Base-by-base conservation (phyloP, 2,797 vertebrate species). In the Bradypodion pumilum region DNA sequence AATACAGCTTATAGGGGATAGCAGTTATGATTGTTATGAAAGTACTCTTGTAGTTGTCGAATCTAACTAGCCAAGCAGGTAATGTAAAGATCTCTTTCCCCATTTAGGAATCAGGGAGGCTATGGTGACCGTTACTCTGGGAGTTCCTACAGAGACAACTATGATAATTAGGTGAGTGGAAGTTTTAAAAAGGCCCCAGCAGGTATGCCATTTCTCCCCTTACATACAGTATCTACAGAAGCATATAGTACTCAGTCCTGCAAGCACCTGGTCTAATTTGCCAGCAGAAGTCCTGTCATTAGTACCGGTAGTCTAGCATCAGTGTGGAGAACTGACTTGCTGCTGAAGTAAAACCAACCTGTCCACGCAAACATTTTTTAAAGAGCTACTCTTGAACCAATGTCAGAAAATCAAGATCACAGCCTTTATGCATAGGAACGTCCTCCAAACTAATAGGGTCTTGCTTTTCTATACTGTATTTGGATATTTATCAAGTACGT, bases 101-200 rank as follows among this genome's bases (percentile, higher is more conserved):
- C 12, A 56, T 76, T 4, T 76, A 94, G 92, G 90, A 95, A 86
- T 91, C 93, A 94, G 91, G 92, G 94, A 80, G 86, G 93, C 62
- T 95, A 95, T 76, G 87, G 88, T 59, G 91, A 94, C 59, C 89
- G 88, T 83, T 93, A 94, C 29, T 93, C 94, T 78, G 93, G 93
- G 88, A 94, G 93, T 80, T 94, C 92, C 83, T 93, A 95, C 89
- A 94, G 93, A 90, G 93, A 94, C 86, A 93, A 85, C 89, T 94
- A 95, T 0, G 93, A 94, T 89, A 94, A 93, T 88, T 94, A 89
- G 91, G 89, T 91, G 90, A 90, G 86, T 68, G 81, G 76, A 78
- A 69, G 32, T 27, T 9, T 74, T 80, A 66, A 27, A 27, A 66
- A 69, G n/a, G 8, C 46, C 42, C 63, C 25, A 29, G 37, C 60